A percentile compares a stretch with the other conserved stretches of the same genome.
Conservation (phyloP, 1,140 invertebrate genomes). For the Heterodera schachtii region DNA sequence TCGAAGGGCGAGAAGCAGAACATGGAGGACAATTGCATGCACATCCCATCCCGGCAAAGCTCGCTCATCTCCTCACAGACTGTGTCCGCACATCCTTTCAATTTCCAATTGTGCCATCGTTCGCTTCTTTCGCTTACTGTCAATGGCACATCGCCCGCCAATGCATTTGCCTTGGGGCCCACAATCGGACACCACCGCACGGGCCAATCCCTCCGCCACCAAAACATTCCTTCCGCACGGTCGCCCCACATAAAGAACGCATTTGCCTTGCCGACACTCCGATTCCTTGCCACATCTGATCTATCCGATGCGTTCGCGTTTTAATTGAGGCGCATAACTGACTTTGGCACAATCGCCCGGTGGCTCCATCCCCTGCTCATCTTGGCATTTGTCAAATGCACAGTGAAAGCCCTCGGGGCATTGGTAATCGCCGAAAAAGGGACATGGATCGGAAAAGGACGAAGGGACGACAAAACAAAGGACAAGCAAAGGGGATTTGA, state of each 20-base stretch:
- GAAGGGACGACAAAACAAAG: background rate
- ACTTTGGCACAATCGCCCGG: constrained; percentile 50
- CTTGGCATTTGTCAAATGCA: constrained; percentile 50
- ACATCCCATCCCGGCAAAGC: constrained; percentile 58
- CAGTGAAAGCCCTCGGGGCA: constrained; percentile 56
- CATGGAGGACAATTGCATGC: constrained; percentile 43
- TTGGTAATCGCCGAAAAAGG: constrained; percentile 60
- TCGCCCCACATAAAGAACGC: constrained; percentile 42
- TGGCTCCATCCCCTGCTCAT: constrained; percentile 33
- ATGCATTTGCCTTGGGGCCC: constrained; percentile 58
- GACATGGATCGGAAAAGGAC: constrained; percentile 18
- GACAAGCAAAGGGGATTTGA: background rate
- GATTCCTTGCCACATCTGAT: constrained; percentile 52
- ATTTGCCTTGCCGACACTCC: constrained; percentile 48
- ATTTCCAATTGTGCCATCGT: constrained; percentile 3
- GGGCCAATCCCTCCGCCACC: constrained; percentile 52
- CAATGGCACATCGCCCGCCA: constrained; percentile 55
- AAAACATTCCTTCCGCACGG: constrained; percentile 59
- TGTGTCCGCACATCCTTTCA: constrained; percentile 54
- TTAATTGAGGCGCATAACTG: background rate
- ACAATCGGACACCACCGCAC: constrained; percentile 54
- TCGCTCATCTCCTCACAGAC: constrained; percentile 55
- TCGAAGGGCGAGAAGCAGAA: constrained; percentile 61
- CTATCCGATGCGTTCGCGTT: constrained; percentile 32
- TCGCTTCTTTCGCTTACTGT: constrained; percentile 45